These are phyloP conservation scores for Calephelis virginiensis DNA, from an alignment of 1,140 invertebrate genomes.

Conservation along the genomic window DNA sequence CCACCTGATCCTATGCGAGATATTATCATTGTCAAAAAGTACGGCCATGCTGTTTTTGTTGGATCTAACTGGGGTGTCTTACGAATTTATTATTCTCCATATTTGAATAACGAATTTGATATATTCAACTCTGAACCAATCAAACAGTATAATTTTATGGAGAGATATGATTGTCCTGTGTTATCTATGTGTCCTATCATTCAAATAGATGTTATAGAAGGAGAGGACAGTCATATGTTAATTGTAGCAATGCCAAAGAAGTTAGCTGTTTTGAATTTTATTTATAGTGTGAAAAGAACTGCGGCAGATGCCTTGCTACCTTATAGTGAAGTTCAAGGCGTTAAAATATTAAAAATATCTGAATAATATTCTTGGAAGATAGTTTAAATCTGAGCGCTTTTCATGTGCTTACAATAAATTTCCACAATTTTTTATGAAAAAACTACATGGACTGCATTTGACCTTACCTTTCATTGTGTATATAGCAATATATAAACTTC, in stretches of 20 bases:
- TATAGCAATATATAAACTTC: too few species aligned
- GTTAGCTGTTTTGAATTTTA: constrained; percentile 48
- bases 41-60: constrained; percentile 54
- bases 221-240: constrained; percentile 47
- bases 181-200: constrained; percentile 39
- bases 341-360: constrained; percentile 1
- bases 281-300: constrained; percentile 30
- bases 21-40: constrained; percentile 42
- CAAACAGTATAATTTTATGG: constrained; percentile 60
- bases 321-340: constrained; percentile 1
- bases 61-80: constrained; percentile 57
- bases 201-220: constrained; percentile 49
- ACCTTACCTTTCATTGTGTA: too few species aligned
- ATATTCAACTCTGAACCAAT: constrained; percentile 47
- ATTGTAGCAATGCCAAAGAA: constrained; percentile 60
- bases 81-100: constrained; percentile 53
- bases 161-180: constrained; percentile 47
- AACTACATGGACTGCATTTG: too few species aligned
- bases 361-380: not conserved
- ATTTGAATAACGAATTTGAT: constrained; percentile 44
- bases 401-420: too few species aligned
- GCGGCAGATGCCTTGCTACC: not conserved
- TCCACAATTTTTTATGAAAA: too few species aligned
- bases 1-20: constrained; percentile 33
- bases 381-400: too few species aligned